A percentile compares a stretch with the other conserved stretches of the same genome.
Conservation (phyloP, 2,888 invertebrate species). For the Erannis defoliaria region DNA sequence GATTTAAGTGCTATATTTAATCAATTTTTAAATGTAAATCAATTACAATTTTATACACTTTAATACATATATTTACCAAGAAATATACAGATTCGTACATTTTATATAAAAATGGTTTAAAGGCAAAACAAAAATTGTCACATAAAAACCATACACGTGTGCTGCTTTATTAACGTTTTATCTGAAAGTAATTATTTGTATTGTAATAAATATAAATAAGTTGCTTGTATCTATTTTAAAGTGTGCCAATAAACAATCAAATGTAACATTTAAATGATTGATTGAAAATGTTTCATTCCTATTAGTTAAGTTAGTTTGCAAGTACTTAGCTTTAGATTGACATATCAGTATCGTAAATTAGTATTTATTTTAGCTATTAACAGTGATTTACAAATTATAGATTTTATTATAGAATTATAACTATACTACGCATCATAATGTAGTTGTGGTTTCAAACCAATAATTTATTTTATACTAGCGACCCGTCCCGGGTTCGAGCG, state of each 20-base stretch:
- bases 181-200: constrained; percentile 25
- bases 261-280: constrained; percentile 21
- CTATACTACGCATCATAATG: too few relatives aligned
- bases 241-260: constrained; percentile 26
- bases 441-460: too few relatives aligned
- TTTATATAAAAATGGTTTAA: neutral
- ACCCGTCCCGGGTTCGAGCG: too few relatives aligned
- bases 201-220: constrained; percentile 20
- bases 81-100: neutral
- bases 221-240: constrained; percentile 13
- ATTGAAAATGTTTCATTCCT: constrained; percentile 33
- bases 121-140: neutral
- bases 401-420: neutral
- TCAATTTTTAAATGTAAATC: neutral
- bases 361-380: constrained; percentile 18
- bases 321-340: constrained; percentile 13
- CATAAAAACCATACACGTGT: neutral
- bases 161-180: constrained; percentile 4
- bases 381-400: neutral
- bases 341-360: constrained; percentile 31
- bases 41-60: neutral
- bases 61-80: neutral
- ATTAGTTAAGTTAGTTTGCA: constrained; percentile 8
- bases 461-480: too few relatives aligned
- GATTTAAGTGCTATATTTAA: neutral